These are phyloP conservation scores for Emesis furor DNA, from an alignment of 2,888 invertebrate species.

Conservation along the genomic window DNA sequence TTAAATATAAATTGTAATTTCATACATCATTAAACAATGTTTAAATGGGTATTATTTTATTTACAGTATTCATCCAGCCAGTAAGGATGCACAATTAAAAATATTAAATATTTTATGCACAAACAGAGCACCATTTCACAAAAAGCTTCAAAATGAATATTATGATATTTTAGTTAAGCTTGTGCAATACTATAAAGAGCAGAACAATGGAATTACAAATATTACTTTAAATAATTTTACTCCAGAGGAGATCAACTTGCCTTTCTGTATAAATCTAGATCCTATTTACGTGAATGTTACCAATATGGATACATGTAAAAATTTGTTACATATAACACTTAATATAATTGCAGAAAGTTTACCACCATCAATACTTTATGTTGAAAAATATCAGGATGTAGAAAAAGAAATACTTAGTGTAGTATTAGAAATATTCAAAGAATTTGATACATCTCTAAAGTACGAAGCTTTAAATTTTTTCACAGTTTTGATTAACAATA, in stretches of 20 bases:
- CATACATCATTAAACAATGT: too few species aligned
- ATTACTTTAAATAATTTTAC: constrained; percentile 87
- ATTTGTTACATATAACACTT: constrained; percentile 83
- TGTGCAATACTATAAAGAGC: constrained; percentile 85
- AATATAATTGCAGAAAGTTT: constrained; percentile 85
- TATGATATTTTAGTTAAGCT: constrained; percentile 84
- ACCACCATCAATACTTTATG: constrained; percentile 81
- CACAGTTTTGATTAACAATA: constrained; percentile 82
- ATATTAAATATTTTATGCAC: constrained; percentile 90
- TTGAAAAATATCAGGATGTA: constrained; percentile 75
- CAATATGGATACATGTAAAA: constrained; percentile 83
- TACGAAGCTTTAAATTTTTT: constrained; percentile 84
- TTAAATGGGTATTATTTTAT: background rate
- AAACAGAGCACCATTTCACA: constrained; percentile 89
- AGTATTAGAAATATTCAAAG: constrained; percentile 82
- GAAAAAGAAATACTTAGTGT: constrained; percentile 78
- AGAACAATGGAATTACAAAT: constrained; percentile 65
- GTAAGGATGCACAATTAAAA: constrained; percentile 91
- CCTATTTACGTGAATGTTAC: constrained; percentile 85
- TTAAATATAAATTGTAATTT: constrained; percentile 29
- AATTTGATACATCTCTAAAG: constrained; percentile 85
- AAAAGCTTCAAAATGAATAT: constrained; percentile 89
- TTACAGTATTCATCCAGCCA: constrained; percentile 89
- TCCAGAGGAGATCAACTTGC: constrained; percentile 84
- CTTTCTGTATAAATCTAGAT: constrained; percentile 83